phyloP scores from a whole-genome alignment of 1,140 invertebrate genomes.

The Aphaenogaster floridana region DNA sequence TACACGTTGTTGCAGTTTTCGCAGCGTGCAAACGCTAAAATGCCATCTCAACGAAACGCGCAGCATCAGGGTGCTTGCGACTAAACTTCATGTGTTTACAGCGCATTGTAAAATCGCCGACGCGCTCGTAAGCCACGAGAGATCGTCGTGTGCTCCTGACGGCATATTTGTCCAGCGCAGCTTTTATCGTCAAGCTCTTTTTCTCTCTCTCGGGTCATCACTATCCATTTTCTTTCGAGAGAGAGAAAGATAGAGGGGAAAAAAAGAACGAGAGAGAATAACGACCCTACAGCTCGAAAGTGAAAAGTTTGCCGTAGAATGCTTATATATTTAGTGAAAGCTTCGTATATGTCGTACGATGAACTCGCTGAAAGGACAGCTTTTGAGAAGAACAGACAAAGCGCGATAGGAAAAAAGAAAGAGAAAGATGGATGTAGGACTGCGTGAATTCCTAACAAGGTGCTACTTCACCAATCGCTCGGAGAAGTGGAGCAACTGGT shows the following conservation, averaged over 20 bases:
- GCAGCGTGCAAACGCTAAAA: constrained; percentile 1
- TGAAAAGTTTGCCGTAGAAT: constrained; percentile 40
- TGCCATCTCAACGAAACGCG: constrained; percentile 3
- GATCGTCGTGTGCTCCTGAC: constrained; percentile 5
- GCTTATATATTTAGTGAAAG: constrained; percentile 54
- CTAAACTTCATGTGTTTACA: constrained; percentile 33
- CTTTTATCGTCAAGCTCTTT: constrained; percentile 39
- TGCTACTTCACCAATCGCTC: constrained; percentile 60
- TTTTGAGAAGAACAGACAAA: constrained; percentile 22
- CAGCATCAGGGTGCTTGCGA: not conserved
- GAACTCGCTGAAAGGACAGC: constrained; percentile 8
- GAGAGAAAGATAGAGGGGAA: not conserved
- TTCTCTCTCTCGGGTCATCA: not conserved
- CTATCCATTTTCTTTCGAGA: constrained; percentile 24
- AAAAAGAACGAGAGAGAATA: not conserved
- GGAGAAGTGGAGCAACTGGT: constrained; percentile 70
- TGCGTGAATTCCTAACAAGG: constrained; percentile 79
- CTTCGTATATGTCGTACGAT: not conserved
- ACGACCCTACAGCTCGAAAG: constrained; percentile 23
- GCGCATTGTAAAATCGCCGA: constrained; percentile 24
- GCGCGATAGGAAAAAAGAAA: not conserved
- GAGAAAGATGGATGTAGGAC: not conserved
- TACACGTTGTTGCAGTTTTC: not conserved
- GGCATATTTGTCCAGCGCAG: constrained; percentile 24
- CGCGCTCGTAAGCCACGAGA: not conserved